Base-by-base conservation (phyloP, 1,140 invertebrate species). In the Diorhabda elongata region DNA sequence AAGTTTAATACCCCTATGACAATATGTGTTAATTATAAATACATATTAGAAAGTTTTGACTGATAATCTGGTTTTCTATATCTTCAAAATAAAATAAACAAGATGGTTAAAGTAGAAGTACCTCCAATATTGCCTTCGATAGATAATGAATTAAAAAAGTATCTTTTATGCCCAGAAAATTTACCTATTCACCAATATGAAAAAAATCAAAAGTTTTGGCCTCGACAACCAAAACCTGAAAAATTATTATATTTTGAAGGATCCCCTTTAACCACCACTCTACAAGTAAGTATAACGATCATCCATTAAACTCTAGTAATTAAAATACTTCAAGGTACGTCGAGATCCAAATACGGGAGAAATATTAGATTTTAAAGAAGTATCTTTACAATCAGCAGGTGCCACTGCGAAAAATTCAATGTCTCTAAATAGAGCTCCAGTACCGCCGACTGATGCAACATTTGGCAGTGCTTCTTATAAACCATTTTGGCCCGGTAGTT, bases 401-500 rank as follows among this genome's bases (percentile, higher is more conserved):
- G 84, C 87, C 71, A 90, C 86, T 73, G 85, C 89, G 2, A 87
- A 86, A 77, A 94, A 92, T 83, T 93, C 91, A 0, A 87, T 91
- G 81, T 93, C 91, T 3, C 86, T 93, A 81, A 85, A 82, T 45
- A 80, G 91, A 72, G 85, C 86, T 69, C 88, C 88, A 42, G 85
- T 83, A 3, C 82, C 87, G 56, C 81, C 86, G 57, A 80, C 82
- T 47, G 84, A 90, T 75, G 83, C 85, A 72, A 84, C 91, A 5
- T 83, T 85, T 76, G 92, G 92, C 4, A 91, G 86, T 78, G 83
- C 87, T 0, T 87, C 86, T 64, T 93, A 92, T 78, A 87, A 86
- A 79, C 91, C 91, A 43, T 94, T 94, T 80, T 91, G 89, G 90
- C 91, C 92, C 68, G 91, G 89, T 47, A 91, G 91, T 47, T 89